phyloP scores from a whole-genome alignment of 1,140 invertebrate genomes.

The Gonioctena quinquepunctata region DNA sequence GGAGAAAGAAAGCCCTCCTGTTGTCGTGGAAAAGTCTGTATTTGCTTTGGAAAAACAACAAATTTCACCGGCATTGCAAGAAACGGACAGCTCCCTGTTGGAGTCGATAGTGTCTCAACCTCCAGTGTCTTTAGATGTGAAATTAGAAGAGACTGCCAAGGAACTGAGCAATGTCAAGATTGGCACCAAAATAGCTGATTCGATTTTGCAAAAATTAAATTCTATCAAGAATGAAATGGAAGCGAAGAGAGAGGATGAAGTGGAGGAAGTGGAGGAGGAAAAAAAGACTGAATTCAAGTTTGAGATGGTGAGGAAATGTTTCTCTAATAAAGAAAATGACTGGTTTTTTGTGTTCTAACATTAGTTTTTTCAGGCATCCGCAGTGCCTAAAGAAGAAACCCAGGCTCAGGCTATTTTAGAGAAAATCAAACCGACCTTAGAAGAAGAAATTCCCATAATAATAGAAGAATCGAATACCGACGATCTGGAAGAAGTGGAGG shows the following conservation, averaged over 20 bases:
- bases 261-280: constrained; percentile 28
- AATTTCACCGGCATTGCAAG: constrained; percentile 53
- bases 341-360: too few relatives aligned
- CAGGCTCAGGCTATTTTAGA: not conserved
- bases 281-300: constrained; percentile 34
- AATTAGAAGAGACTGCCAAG: constrained; percentile 55
- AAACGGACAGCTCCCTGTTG: constrained; percentile 51
- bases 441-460: not conserved
- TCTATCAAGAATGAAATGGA: constrained; percentile 48
- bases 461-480: not conserved
- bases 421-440: not conserved
- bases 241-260: not conserved
- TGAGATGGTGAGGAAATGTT: constrained; percentile 20
- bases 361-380: not conserved
- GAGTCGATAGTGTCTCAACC: constrained; percentile 45
- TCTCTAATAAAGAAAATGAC: too few relatives aligned
- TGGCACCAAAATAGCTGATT: constrained; percentile 51
- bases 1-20: not conserved
- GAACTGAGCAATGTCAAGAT: constrained; percentile 48
- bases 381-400: constrained; percentile 31
- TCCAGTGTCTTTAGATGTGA: constrained; percentile 48
- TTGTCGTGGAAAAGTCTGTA: not conserved
- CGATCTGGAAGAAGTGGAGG: not conserved
- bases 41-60: constrained; percentile 35
- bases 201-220: constrained; percentile 51